Conservation (phyloP, 2,113 vertebrate genomes). For the Rhipidura dahli region DNA sequence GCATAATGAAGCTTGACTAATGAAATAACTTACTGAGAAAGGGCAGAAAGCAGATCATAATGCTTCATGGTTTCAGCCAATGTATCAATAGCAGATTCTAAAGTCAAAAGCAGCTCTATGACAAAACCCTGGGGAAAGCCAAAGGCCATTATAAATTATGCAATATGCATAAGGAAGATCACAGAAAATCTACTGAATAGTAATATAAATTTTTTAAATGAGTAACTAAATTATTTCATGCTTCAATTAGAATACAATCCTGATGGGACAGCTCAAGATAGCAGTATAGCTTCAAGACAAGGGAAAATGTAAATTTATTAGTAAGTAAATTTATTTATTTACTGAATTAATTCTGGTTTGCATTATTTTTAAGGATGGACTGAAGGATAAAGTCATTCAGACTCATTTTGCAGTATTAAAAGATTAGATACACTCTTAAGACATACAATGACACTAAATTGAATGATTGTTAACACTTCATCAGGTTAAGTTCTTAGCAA, state of each 20-base stretch:
- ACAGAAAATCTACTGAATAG: neutral
- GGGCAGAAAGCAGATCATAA: slow-evolving; percentile 92
- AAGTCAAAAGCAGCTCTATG: slow-evolving; percentile 94
- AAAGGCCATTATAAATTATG: slow-evolving; percentile 26
- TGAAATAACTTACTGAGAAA: slow-evolving; percentile 88
- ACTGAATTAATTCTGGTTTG: neutral
- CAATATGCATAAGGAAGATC: neutral
- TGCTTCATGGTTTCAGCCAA: slow-evolving; percentile 95
- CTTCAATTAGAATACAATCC: neutral
- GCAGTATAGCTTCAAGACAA: neutral
- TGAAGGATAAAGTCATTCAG: neutral
- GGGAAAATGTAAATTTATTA: neutral
- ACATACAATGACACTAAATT: neutral
- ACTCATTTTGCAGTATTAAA: neutral
- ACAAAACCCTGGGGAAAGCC: slow-evolving; percentile 88
- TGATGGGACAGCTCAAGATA: neutral
- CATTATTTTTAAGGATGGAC: neutral
- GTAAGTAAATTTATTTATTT: neutral
- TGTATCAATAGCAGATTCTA: slow-evolving; percentile 95
- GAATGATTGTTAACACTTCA: neutral
- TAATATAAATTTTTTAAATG: slow-evolving; percentile 13
- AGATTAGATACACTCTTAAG: neutral
- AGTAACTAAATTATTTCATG: neutral
- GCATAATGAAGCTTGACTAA: neutral
- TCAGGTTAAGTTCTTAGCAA: neutral